Conservation (phyloP, 2,113 vertebrate species). For the Varanus komodoensis region DNA sequence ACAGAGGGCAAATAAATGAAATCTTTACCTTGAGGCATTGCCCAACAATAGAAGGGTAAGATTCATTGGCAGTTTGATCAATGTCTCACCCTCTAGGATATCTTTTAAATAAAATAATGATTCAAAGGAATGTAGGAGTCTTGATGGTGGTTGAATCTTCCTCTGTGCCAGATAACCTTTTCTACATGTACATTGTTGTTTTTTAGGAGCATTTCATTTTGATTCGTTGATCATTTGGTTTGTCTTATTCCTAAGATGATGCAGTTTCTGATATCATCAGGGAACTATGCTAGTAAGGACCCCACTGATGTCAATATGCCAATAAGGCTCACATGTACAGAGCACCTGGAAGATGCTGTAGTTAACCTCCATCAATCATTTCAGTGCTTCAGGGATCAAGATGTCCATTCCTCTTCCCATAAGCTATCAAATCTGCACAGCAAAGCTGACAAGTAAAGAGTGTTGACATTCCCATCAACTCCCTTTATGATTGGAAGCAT, state of each 20-base stretch:
- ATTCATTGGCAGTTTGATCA: conserved; percentile 46
- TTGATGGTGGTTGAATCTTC: conserved; percentile 3
- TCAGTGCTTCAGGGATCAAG: conserved; percentile 7
- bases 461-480: neutral
- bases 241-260: neutral
- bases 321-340: neutral
- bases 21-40: neutral
- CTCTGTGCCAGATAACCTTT: conserved; percentile 28
- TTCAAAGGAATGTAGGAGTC: conserved; percentile 32
- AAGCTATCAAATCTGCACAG: neutral
- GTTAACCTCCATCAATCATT: conserved; percentile 1
- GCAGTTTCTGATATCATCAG: conserved; percentile 8
- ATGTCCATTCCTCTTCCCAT: neutral
- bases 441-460: neutral
- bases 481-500: neutral
- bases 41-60: neutral
- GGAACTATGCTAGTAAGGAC: neutral
- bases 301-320: neutral
- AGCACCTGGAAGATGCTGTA: conserved; percentile 4
- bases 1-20: conserved; percentile 30
- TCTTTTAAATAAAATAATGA: conserved; percentile 23
- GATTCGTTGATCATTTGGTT: neutral
- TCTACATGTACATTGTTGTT: neutral
- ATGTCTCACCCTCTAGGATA: neutral
- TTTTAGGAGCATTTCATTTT: conserved; percentile 2